A percentile compares a stretch with the other conserved stretches of the same genome.
Conservation (phyloP, 2,888 invertebrate genomes). For the Pycnomerus fuliginosus region DNA sequence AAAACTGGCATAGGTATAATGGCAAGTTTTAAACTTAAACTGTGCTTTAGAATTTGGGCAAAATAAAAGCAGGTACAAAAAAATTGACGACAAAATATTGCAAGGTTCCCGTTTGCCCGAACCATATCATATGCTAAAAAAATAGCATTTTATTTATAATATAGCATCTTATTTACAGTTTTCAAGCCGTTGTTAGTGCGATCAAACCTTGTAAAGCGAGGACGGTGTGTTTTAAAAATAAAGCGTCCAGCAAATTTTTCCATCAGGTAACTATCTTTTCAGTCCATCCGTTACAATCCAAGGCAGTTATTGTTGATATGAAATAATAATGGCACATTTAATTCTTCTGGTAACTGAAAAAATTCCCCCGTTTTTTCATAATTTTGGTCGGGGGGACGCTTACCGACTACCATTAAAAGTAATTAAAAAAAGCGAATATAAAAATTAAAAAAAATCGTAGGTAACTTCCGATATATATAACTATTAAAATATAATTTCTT, state of each 20-base stretch:
- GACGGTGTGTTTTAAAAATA: constrained; percentile 24
- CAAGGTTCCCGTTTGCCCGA: constrained; percentile 45
- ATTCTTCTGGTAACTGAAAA: constrained; percentile 14
- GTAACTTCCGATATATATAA: constrained; percentile 16
- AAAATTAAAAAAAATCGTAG: not conserved
- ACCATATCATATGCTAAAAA: constrained; percentile 37
- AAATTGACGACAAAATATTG: constrained; percentile 34
- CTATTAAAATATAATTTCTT: constrained; percentile 41
- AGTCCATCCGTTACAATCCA: constrained; percentile 31
- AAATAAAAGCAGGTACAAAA: constrained; percentile 24
- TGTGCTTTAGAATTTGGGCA: constrained; percentile 12
- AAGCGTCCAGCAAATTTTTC: constrained; percentile 19
- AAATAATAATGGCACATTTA: constrained; percentile 28
- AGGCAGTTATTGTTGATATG: constrained; percentile 34
- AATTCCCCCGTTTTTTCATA: too few species aligned
- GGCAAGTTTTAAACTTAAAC: constrained; percentile 27
- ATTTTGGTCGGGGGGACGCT: too few species aligned
- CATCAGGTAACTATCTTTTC: constrained; percentile 33
- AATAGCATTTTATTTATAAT: constrained; percentile 32
- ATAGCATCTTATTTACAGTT: constrained; percentile 14
- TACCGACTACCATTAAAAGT: too few species aligned
- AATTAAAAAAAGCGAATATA: not conserved
- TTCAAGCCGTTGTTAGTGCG: constrained; percentile 18
- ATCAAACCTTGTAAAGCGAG: constrained; percentile 10
- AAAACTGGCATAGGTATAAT: constrained; percentile 34